Evolutionary conservation across 2,888 invertebrate genomes (phyloP).

Genomic region (Athalia circularis): DNA sequence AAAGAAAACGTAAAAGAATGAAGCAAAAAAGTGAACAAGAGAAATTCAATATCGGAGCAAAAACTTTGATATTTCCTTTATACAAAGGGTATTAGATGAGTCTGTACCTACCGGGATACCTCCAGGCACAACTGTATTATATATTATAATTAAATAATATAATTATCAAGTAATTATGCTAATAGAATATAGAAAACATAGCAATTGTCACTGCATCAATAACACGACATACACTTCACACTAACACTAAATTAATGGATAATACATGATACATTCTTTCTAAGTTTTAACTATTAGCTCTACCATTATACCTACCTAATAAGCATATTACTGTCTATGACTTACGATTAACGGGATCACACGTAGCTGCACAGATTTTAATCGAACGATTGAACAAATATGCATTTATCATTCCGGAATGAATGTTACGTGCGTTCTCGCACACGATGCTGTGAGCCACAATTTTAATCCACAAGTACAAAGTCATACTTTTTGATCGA

Average conservation of each 20-base stretch:
- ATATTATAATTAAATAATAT: conserved; percentile 58
- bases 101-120: conserved; percentile 55
- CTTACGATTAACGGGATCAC: neutral
- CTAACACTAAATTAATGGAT: conserved; percentile 55
- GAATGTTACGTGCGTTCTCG: too few species aligned
- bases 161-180: conserved; percentile 66
- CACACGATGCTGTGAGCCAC: neutral
- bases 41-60: conserved; percentile 42
- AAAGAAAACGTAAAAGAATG: neutral
- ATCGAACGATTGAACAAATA: too few species aligned
- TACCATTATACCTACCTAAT: conserved; percentile 53
- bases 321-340: conserved; percentile 22
- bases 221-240: conserved; percentile 55
- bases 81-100: conserved; percentile 20
- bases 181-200: conserved; percentile 57
- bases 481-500: conserved; percentile 15
- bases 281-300: conserved; percentile 58
- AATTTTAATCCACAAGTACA: conserved; percentile 21
- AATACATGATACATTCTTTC: conserved; percentile 52
- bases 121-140: conserved; percentile 68
- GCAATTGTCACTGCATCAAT: conserved; percentile 50
- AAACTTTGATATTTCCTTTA: conserved; percentile 32
- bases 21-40: conserved; percentile 12
- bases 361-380: too few species aligned
- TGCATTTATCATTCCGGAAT: too few species aligned